Conservation (phyloP, 2,888 invertebrate genomes). For the Ptilodon capucinus region DNA sequence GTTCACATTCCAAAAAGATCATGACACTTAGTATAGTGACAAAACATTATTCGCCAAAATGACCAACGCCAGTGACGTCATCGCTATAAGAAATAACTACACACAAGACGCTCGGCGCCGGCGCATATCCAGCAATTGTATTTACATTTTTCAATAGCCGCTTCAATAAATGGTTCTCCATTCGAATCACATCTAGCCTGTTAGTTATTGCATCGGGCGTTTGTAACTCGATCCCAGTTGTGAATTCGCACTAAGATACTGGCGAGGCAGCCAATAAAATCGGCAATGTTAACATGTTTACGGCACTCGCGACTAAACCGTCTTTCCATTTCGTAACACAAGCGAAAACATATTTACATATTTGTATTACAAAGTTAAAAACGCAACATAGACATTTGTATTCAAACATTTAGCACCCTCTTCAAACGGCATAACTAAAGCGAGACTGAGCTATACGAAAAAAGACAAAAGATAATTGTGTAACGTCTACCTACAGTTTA, state of each 20-base stretch:
- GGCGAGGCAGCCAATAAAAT: conserved; percentile 11
- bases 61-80: conserved; percentile 30
- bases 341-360: neutral
- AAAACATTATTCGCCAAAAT: conserved; percentile 22
- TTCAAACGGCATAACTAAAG: too few relatives aligned
- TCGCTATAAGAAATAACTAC: conserved; percentile 15
- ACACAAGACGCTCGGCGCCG: conserved; percentile 44
- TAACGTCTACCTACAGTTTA: too few relatives aligned
- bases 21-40: neutral
- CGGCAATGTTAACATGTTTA: conserved; percentile 13
- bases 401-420: neutral
- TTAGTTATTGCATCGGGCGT: conserved; percentile 10
- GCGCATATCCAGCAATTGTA: conserved; percentile 42
- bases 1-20: neutral
- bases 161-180: conserved; percentile 5
- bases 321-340: neutral
- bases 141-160: conserved; percentile 29
- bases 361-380: neutral
- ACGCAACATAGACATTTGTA: neutral
- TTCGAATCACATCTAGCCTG: conserved; percentile 14
- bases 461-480: too few relatives aligned
- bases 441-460: too few relatives aligned
- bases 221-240: conserved; percentile 19
- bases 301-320: conserved; percentile 1
- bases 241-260: conserved; percentile 6